Evolutionary conservation across 2,113 vertebrate genomes (phyloP).

Genomic region (Stictonetta naevosa): DNA sequence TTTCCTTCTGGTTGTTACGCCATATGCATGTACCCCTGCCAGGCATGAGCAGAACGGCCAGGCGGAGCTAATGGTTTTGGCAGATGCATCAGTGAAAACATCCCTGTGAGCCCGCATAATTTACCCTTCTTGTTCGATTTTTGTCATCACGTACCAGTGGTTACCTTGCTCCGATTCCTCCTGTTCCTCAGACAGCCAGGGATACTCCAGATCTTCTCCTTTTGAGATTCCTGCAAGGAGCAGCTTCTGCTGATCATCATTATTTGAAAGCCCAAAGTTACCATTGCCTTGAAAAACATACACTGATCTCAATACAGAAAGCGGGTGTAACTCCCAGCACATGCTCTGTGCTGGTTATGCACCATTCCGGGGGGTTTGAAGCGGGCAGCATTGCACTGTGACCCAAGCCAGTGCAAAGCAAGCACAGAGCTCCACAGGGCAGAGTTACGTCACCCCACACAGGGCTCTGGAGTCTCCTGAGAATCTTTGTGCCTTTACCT

Average conservation of each 20-base stretch:
- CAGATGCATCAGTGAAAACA: background rate
- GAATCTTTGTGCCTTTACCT: background rate
- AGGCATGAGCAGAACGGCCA: background rate
- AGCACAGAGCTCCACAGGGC: accelerated
- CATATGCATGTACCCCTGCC: background rate
- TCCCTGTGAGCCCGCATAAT: accelerated
- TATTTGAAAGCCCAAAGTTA: background rate
- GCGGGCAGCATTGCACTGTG: accelerated
- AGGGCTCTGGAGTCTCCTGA: accelerated
- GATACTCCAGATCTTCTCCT: background rate
- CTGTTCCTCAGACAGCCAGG: background rate
- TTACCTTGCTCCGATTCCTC: background rate
- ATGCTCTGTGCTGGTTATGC: accelerated
- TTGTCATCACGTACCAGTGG: accelerated
- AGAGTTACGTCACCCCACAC: accelerated
- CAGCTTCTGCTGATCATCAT: background rate
- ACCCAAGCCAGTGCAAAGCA: background rate
- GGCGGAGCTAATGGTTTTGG: background rate
- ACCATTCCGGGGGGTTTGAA: accelerated
- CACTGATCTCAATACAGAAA: background rate
- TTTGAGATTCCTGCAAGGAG: background rate
- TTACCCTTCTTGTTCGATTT: background rate
- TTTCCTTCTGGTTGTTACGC: background rate
- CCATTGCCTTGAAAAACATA: accelerated
- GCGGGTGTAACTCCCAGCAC: accelerated